Evolutionary conservation across 2,888 invertebrate species (phyloP).

Genomic region (Corythucha ciliata): DNA sequence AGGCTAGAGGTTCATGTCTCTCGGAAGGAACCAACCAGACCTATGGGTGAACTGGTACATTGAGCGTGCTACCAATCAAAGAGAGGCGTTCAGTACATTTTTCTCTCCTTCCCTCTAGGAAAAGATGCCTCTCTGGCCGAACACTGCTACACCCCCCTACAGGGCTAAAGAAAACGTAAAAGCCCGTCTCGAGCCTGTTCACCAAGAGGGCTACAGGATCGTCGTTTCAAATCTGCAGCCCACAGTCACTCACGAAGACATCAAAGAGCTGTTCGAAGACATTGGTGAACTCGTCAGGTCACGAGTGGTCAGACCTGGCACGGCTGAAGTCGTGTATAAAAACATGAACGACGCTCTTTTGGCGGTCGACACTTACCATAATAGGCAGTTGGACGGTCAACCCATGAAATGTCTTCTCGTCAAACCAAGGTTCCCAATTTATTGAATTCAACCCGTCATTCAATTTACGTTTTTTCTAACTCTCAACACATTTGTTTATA

Average conservation of each 20-base stretch:
- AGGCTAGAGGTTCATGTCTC: too few relatives aligned
- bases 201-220: slow-evolving; percentile 60
- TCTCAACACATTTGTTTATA: neutral
- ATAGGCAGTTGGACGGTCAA: slow-evolving; percentile 83
- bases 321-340: slow-evolving; percentile 85
- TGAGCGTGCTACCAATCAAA: too few relatives aligned
- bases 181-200: slow-evolving; percentile 21
- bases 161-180: slow-evolving; percentile 24
- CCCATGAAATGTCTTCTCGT: slow-evolving; percentile 86
- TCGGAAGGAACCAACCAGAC: too few relatives aligned
- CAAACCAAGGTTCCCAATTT: slow-evolving; percentile 49
- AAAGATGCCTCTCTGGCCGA: too few relatives aligned
- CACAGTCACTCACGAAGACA: slow-evolving; percentile 81
- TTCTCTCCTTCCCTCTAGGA: too few relatives aligned
- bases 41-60: too few relatives aligned
- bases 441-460: neutral
- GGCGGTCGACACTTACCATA: slow-evolving; percentile 88
- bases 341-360: slow-evolving; percentile 75
- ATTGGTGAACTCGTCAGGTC: slow-evolving; percentile 79
- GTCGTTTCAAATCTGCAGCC: slow-evolving; percentile 82
- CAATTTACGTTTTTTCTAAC: neutral
- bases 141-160: too few relatives aligned
- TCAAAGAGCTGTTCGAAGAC: slow-evolving; percentile 88
- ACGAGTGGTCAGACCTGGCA: slow-evolving; percentile 73
- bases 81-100: too few relatives aligned